Evolutionary conservation across 2,113 vertebrate genomes (phyloP).

Genomic region (Climacteris rufus): DNA sequence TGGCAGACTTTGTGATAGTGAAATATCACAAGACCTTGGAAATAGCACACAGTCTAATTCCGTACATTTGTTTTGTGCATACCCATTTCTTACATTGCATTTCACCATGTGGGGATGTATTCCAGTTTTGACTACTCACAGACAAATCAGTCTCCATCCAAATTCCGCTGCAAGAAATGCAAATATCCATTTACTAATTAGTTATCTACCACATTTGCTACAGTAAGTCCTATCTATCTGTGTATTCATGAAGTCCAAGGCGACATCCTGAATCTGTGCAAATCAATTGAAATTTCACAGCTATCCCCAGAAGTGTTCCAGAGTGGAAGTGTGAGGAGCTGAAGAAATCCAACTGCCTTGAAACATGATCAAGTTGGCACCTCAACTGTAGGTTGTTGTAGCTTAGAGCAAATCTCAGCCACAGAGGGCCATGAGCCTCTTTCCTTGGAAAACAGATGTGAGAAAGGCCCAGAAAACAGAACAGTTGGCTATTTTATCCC

Average conservation of each 20-base stretch:
- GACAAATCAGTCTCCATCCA: background rate
- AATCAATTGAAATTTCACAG: background rate
- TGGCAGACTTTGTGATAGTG: background rate
- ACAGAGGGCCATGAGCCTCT: background rate
- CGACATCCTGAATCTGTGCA: background rate
- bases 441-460: background rate
- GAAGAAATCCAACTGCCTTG: background rate
- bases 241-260: background rate
- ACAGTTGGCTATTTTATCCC: background rate
- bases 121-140: background rate
- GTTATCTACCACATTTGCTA: background rate
- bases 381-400: background rate
- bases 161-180: background rate
- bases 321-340: background rate
- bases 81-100: background rate
- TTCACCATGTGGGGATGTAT: background rate
- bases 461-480: background rate
- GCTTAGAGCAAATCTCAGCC: background rate
- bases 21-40: background rate
- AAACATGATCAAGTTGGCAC: background rate
- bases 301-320: background rate
- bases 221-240: background rate
- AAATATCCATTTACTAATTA: background rate
- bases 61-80: background rate
- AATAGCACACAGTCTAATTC: slow-evolving; percentile 27